These are phyloP conservation scores for Ecliptopera silaceata DNA, from an alignment of 2,888 invertebrate genomes.

Conservation along the genomic window DNA sequence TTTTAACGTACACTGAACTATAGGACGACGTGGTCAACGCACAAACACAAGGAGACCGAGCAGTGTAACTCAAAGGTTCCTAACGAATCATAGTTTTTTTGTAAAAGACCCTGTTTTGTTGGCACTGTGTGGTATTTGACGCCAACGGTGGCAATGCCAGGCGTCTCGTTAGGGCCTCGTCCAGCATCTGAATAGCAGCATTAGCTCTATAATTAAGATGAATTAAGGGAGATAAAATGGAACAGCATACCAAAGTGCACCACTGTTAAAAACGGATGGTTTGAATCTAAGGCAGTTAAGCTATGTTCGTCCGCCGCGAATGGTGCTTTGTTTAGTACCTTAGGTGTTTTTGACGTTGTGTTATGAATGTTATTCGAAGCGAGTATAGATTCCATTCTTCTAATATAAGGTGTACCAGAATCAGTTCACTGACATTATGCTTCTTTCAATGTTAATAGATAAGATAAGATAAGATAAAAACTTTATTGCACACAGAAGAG, in stretches of 20 bases:
- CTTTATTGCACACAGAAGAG: too few species aligned
- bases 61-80: too few species aligned
- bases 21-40: too few species aligned
- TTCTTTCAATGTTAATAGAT: too few species aligned
- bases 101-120: slow-evolving; percentile 43
- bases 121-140: slow-evolving; percentile 73
- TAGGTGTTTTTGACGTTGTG: slow-evolving; percentile 36
- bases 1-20: too few species aligned
- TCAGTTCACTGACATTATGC: neutral
- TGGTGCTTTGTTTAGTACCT: slow-evolving; percentile 37
- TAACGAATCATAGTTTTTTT: too few species aligned
- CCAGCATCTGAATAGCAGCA: slow-evolving; percentile 73
- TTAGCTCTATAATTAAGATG: slow-evolving; percentile 78
- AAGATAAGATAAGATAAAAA: too few species aligned
- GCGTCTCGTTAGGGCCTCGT: slow-evolving; percentile 64
- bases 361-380: slow-evolving; percentile 27
- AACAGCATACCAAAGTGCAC: slow-evolving; percentile 64
- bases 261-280: slow-evolving; percentile 50
- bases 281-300: slow-evolving; percentile 21
- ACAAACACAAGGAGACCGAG: too few species aligned
- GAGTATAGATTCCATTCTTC: slow-evolving; percentile 27
- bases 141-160: slow-evolving; percentile 73
- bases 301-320: slow-evolving; percentile 33
- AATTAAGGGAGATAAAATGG: slow-evolving; percentile 71
- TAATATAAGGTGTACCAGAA: neutral